These are phyloP conservation scores for Sphecodes monilicornis DNA, from an alignment of 2,888 invertebrate species.

Conservation along the genomic window DNA sequence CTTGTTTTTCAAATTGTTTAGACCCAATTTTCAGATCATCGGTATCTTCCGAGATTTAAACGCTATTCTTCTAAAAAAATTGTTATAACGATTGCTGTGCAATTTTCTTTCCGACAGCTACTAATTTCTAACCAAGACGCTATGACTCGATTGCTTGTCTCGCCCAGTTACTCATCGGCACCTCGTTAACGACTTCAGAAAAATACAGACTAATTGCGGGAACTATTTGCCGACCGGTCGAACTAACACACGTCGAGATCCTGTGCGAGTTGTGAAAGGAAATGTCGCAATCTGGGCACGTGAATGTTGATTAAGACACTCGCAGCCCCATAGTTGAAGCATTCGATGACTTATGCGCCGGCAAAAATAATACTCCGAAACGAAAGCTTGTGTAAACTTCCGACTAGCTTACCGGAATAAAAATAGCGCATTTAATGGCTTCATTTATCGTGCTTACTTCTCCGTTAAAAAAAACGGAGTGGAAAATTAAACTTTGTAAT, in stretches of 20 bases:
- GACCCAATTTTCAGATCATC: not conserved
- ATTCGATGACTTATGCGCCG: not conserved
- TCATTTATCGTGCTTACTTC: not conserved
- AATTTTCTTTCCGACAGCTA: not conserved
- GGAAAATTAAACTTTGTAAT: not conserved
- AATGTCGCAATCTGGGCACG: conserved; percentile 68
- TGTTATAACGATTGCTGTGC: not conserved
- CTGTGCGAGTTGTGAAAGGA: conserved; percentile 64
- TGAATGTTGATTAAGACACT: conserved; percentile 28
- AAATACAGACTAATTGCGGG: conserved; percentile 15
- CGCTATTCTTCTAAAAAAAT: not conserved
- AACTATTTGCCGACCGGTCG: conserved; percentile 23
- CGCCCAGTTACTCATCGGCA: not conserved
- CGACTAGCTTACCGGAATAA: not conserved
- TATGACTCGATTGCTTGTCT: not conserved
- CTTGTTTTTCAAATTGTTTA: not conserved
- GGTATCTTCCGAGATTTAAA: not conserved
- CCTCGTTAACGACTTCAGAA: not conserved
- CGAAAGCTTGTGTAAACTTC: conserved; percentile 9
- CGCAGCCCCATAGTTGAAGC: conserved; percentile 7
- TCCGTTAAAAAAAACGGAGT: not conserved
- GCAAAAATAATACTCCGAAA: conserved; percentile 7
- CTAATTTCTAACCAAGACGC: no score
- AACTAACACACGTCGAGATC: conserved; percentile 23
- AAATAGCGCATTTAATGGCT: not conserved